These are phyloP conservation scores for Philereme vetulata DNA, from an alignment of 2,888 invertebrate species.

Conservation along the genomic window DNA sequence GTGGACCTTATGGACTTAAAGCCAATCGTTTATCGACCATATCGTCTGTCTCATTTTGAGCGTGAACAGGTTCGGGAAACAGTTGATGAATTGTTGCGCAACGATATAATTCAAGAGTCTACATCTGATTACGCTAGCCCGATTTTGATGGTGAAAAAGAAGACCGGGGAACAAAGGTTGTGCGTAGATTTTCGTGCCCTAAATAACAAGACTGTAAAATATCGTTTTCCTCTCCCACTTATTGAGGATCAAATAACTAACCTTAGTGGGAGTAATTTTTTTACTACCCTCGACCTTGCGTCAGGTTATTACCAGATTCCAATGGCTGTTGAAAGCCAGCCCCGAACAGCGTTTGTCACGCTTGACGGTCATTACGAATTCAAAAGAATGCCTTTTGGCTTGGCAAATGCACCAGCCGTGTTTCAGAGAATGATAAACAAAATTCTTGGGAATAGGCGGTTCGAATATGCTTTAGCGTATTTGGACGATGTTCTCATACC, in stretches of 20 bases:
- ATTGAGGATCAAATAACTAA: conserved; percentile 37
- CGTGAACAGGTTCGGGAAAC: conserved; percentile 17
- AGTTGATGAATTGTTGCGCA: conserved; percentile 25
- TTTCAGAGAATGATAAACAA: conserved; percentile 1
- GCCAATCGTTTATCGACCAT: conserved; percentile 30
- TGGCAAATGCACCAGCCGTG: too few relatives aligned
- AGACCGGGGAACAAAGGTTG: conserved; percentile 25
- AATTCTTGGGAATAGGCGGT: conserved; percentile 1
- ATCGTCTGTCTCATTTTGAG: conserved; percentile 24
- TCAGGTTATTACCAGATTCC: conserved; percentile 25
- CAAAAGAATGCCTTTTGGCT: conserved; percentile 8
- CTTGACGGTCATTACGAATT: conserved; percentile 7
- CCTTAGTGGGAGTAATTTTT: conserved; percentile 30
- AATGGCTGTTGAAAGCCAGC: neutral
- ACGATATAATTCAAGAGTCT: conserved; percentile 34
- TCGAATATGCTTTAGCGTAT: conserved; percentile 3
- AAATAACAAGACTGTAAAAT: conserved; percentile 34
- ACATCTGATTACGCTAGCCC: conserved; percentile 31
- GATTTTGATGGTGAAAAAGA: conserved; percentile 31
- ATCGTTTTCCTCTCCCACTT: conserved; percentile 2
- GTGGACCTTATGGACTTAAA: conserved; percentile 1
- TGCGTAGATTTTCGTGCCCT: conserved; percentile 38
- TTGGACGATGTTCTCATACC: conserved; percentile 2
- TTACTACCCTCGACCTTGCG: conserved; percentile 34
- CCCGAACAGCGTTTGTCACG: conserved; percentile 1